A percentile compares a stretch with the other conserved stretches of the same genome.
These are phyloP conservation scores for Oreochromis mossambicus DNA, from an alignment of 2,797 vertebrate species.

Conservation along the genomic window DNA sequence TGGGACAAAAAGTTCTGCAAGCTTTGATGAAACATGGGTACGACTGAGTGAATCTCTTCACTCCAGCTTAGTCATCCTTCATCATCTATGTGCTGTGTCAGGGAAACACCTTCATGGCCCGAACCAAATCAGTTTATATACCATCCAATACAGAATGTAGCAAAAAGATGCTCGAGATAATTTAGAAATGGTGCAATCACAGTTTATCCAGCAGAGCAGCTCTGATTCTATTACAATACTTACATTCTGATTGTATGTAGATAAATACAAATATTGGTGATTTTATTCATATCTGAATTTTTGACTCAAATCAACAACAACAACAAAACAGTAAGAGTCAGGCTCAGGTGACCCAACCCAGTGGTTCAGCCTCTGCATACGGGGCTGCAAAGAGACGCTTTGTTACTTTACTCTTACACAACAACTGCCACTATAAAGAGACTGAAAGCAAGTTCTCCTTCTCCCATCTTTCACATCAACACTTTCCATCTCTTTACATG, in stretches of 20 bases:
- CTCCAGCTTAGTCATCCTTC: not conserved
- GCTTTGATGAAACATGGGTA: not conserved
- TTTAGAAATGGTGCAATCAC: not conserved
- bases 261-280: not conserved
- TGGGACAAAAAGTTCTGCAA: not conserved
- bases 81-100: not conserved
- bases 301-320: not conserved
- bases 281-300: not conserved
- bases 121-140: not conserved
- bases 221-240: not conserved
- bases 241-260: not conserved
- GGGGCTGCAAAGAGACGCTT: not conserved
- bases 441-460: not conserved
- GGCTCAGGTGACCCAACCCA: not conserved
- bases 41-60: not conserved
- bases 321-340: not conserved
- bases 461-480: not conserved
- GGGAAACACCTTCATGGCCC: not conserved
- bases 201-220: not conserved
- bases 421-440: not conserved
- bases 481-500: not conserved
- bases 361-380: not conserved
- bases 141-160: not conserved
- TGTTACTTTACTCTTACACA: not conserved
- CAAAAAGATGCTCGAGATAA: not conserved